phyloP scores from a whole-genome alignment of 2,888 invertebrate genomes.

The Spodoptera exigua region DNA sequence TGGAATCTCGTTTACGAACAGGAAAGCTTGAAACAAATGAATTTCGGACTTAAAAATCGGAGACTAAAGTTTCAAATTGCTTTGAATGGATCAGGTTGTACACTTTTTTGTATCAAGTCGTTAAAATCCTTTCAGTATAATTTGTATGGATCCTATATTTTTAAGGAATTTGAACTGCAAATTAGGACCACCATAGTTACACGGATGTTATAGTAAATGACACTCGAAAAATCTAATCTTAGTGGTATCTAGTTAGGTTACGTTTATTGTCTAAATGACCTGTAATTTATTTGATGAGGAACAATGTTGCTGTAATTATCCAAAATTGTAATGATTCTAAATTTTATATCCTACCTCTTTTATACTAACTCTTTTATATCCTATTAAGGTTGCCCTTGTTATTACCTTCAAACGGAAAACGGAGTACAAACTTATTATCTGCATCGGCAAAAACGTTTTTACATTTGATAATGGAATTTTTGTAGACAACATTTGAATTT shows the following conservation, averaged over 20 bases:
- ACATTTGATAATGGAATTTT: background rate
- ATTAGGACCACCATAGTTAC: slow-evolving; percentile 1
- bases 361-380: too few species aligned
- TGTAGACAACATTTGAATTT: too few species aligned
- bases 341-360: slow-evolving; percentile 20
- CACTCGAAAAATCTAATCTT: too few species aligned
- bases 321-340: slow-evolving; percentile 3
- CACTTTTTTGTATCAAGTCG: slow-evolving; percentile 10
- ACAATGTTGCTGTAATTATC: too few species aligned
- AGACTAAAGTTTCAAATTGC: background rate
- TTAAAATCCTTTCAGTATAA: slow-evolving; percentile 23
- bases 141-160: slow-evolving; percentile 21
- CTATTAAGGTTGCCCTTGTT: slow-evolving; percentile 21
- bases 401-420: slow-evolving; percentile 8
- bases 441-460: background rate
- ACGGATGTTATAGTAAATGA: too few species aligned
- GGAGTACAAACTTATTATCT: too few species aligned
- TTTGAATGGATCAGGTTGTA: background rate
- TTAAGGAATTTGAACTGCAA: background rate
- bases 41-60: slow-evolving; percentile 4
- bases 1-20: slow-evolving; percentile 15
- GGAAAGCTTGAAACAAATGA: background rate
- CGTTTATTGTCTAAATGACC: too few species aligned
- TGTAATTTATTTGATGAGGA: too few species aligned
- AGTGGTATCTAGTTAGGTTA: too few species aligned